Evolutionary conservation across 1,140 invertebrate species (phyloP).

Genomic region (Drosophila pectinifera): DNA sequence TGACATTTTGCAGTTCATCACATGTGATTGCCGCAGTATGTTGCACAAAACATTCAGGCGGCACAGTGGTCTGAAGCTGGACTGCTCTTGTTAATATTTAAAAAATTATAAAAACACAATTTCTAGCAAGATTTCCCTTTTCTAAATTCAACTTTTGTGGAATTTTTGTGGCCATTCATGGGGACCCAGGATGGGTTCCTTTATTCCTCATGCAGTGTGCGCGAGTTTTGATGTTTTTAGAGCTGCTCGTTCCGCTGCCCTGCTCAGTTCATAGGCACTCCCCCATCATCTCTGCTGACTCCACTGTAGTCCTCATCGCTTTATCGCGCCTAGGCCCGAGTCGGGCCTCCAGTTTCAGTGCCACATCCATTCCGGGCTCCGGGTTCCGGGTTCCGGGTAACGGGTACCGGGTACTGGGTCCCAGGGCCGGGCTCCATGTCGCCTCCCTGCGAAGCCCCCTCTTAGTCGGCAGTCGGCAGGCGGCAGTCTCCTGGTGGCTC

Average conservation of each 20-base stretch:
- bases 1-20: constrained; percentile 74
- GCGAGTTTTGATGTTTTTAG: constrained; percentile 55
- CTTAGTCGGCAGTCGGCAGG: constrained; percentile 46
- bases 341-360: constrained; percentile 31
- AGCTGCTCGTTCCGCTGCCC: constrained; percentile 40
- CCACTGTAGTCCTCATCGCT: constrained; percentile 46
- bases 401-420: no score
- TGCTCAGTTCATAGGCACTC: constrained; percentile 11
- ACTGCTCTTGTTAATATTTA: not conserved
- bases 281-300: constrained; percentile 22
- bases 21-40: constrained; percentile 76
- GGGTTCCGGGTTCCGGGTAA: no score
- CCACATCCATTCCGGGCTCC: constrained; percentile 17
- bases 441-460: constrained; percentile 17
- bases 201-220: constrained; percentile 48
- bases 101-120: not conserved
- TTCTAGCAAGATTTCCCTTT: not conserved
- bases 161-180: no score
- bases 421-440: constrained; percentile 1
- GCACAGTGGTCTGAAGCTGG: constrained; percentile 61
- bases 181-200: no score
- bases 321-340: constrained; percentile 44
- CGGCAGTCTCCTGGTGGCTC: constrained; percentile 42
- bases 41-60: constrained; percentile 59
- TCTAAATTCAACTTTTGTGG: no score